Evolutionary conservation across 2,113 vertebrate species (phyloP).

Genomic region (Carassius gibelio): DNA sequence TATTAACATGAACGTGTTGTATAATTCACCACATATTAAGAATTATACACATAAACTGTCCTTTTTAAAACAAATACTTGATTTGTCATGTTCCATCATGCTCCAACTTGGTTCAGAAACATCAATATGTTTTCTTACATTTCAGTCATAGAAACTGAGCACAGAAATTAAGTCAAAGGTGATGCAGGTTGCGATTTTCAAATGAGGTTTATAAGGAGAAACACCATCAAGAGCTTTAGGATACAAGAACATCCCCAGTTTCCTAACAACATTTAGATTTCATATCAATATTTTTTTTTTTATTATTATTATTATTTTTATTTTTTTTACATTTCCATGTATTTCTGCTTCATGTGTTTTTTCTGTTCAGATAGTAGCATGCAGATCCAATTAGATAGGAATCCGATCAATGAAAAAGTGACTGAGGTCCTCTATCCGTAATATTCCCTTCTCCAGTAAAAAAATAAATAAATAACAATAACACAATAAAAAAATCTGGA

Average conservation of each 20-base stretch:
- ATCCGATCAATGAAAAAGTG: background rate
- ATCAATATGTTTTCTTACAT: too few relatives aligned
- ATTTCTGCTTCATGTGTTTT: background rate
- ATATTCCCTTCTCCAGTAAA: too few relatives aligned
- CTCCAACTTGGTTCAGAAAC: background rate
- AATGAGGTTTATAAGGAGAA: constrained; percentile 6
- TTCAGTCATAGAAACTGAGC: background rate
- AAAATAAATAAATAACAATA: too few relatives aligned
- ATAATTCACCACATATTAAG: background rate
- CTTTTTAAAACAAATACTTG: background rate
- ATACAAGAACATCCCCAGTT: background rate
- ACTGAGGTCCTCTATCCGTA: background rate
- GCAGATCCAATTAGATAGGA: background rate
- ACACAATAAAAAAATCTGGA: too few relatives aligned
- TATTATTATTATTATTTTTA: too few relatives aligned
- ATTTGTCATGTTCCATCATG: background rate
- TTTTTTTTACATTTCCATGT: background rate
- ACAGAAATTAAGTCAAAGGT: background rate
- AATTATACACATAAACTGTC: background rate
- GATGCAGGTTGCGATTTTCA: background rate
- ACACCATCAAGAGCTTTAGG: background rate
- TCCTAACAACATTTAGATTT: background rate
- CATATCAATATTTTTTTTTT: background rate
- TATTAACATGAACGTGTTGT: background rate
- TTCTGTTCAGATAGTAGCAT: background rate